Conservation (phyloP, 2,888 invertebrate species). For the Lymantria monacha region DNA sequence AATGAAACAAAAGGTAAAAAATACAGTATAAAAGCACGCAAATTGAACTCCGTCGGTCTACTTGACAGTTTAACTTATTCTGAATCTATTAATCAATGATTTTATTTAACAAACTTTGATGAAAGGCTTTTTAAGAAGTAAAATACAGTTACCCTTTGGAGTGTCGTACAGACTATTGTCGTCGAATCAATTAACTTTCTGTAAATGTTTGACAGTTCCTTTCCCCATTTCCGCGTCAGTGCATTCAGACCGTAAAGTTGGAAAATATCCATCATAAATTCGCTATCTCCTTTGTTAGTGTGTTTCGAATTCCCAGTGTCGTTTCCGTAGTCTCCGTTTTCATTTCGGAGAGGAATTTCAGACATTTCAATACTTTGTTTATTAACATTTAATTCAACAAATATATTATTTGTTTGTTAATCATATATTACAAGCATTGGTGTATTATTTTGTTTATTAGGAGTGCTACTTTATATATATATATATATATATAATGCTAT, state of each 20-base stretch:
- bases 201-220: constrained; percentile 43
- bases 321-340: constrained; percentile 15
- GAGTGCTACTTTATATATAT: too few relatives aligned
- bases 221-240: constrained; percentile 39
- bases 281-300: constrained; percentile 23
- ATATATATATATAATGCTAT: too few relatives aligned
- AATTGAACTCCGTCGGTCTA: constrained; percentile 39
- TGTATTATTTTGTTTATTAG: not conserved
- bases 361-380: not conserved
- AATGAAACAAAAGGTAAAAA: constrained; percentile 2
- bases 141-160: constrained; percentile 43
- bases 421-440: too few relatives aligned
- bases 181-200: constrained; percentile 51
- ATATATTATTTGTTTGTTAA: too few relatives aligned
- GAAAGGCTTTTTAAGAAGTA: constrained; percentile 46
- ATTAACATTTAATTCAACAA: not conserved
- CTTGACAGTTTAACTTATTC: constrained; percentile 39
- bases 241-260: constrained; percentile 37
- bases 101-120: constrained; percentile 47
- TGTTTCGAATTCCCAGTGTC: constrained; percentile 23
- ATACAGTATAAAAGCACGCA: constrained; percentile 36
- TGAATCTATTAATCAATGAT: constrained; percentile 50
- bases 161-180: constrained; percentile 38
- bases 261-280: constrained; percentile 36
- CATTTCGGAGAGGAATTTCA: constrained; percentile 16